These are phyloP conservation scores for Sminthopsis crassicaudata DNA, from an alignment of 2,113 vertebrate species.

Conservation along the genomic window DNA sequence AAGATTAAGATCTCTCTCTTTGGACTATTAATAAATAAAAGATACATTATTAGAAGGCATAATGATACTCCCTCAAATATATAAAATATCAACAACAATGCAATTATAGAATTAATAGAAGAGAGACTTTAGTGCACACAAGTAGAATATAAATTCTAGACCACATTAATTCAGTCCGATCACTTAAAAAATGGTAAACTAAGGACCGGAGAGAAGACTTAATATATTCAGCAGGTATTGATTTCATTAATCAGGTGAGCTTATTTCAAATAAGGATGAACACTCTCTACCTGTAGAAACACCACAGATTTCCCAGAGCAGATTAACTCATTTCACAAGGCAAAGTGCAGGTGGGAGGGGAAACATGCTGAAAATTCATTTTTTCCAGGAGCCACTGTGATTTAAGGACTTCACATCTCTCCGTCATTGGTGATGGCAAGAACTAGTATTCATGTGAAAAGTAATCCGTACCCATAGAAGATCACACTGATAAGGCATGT, in stretches of 20 bases:
- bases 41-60: neutral
- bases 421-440: neutral
- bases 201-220: neutral
- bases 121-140: neutral
- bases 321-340: neutral
- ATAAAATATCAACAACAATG: neutral
- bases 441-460: slow-evolving; percentile 28
- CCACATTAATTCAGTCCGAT: neutral
- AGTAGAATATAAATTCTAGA: neutral
- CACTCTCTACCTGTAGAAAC: slow-evolving; percentile 14
- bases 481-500: slow-evolving; percentile 34
- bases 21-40: neutral
- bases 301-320: slow-evolving; percentile 20
- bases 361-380: slow-evolving; percentile 41
- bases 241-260: neutral
- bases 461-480: neutral
- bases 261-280: neutral
- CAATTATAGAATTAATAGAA: neutral
- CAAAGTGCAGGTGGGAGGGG: neutral
- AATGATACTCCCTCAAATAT: neutral
- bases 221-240: too few relatives aligned
- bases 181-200: neutral
- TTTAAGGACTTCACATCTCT: slow-evolving; percentile 23
- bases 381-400: slow-evolving; percentile 32
- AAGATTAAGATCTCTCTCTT: neutral